Evolutionary conservation across 92 coral and sea anemone genomes (phyloP).

Genomic region (Epizoanthus illoricatus): DNA sequence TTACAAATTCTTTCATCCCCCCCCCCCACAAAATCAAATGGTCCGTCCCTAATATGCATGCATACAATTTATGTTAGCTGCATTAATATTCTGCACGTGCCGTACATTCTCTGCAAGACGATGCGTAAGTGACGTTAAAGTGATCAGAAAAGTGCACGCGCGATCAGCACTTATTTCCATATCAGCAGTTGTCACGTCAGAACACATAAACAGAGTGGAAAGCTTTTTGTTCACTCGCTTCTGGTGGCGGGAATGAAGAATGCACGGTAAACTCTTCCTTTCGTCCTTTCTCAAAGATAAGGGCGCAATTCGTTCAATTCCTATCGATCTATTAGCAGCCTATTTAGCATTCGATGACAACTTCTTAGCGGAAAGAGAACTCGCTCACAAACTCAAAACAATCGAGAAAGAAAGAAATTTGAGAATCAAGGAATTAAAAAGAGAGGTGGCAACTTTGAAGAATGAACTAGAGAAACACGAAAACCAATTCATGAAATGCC

Average conservation of each 20-base stretch:
- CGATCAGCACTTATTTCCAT: no score
- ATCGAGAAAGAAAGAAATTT: slow-evolving; percentile 33
- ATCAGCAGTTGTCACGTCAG: no score
- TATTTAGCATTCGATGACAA: slow-evolving; percentile 35
- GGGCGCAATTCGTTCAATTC: background rate
- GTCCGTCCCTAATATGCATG: no score
- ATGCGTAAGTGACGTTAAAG: no score
- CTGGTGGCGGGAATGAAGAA: background rate
- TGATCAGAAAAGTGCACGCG: no score
- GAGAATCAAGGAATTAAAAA: slow-evolving; percentile 19
- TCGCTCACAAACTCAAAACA: slow-evolving; percentile 18
- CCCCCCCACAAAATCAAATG: no score
- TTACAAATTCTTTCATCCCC: no score
- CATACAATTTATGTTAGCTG: no score
- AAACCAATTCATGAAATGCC: slow-evolving; percentile 36
- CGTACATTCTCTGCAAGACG: no score
- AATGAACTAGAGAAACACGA: slow-evolving; percentile 12
- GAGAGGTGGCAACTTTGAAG: slow-evolving; percentile 25
- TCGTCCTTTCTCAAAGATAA: slow-evolving; percentile 20
- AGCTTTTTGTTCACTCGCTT: no score
- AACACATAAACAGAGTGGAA: no score
- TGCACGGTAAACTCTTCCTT: slow-evolving; percentile 22
- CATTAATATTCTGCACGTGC: no score
- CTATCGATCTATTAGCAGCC: slow-evolving; percentile 29
- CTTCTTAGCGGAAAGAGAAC: slow-evolving; percentile 31